Conservation (phyloP, 2,888 invertebrate genomes). For the Machimus rusticus region DNA sequence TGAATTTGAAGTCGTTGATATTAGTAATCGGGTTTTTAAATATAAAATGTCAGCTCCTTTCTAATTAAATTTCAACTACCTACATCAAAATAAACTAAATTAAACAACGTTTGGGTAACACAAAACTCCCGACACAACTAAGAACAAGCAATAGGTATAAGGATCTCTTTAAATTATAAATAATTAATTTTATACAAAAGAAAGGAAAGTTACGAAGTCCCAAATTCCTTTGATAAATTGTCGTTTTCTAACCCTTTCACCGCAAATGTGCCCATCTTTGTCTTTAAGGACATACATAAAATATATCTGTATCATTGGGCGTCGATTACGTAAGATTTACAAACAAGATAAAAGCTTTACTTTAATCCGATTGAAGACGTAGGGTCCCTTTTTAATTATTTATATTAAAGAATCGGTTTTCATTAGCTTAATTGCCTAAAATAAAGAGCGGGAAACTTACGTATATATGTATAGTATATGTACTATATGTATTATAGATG, state of each 20-base stretch:
- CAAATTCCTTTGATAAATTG: background rate
- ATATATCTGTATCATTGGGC: background rate
- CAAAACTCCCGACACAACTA: background rate
- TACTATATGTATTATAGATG: too few species aligned
- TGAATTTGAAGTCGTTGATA: too few species aligned
- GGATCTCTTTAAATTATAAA: background rate
- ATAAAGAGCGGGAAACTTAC: background rate
- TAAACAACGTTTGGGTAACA: background rate
- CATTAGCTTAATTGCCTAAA: background rate
- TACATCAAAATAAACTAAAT: background rate
- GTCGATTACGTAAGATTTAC: background rate
- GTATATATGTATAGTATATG: background rate
- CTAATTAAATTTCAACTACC: background rate
- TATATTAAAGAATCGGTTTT: background rate
- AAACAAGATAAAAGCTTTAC: background rate
- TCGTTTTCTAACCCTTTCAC: background rate
- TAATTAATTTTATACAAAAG: background rate
- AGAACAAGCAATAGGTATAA: background rate
- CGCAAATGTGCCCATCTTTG: background rate
- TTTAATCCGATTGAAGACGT: background rate
- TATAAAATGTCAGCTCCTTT: background rate
- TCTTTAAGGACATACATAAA: background rate
- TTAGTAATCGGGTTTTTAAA: too few species aligned
- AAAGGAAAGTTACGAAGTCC: background rate
- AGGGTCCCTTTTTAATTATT: background rate